A percentile compares a stretch with the other conserved stretches of the same genome.
Evolutionary conservation across 2,888 invertebrate species (phyloP).

Genomic region (Eupelmus urozonus): DNA sequence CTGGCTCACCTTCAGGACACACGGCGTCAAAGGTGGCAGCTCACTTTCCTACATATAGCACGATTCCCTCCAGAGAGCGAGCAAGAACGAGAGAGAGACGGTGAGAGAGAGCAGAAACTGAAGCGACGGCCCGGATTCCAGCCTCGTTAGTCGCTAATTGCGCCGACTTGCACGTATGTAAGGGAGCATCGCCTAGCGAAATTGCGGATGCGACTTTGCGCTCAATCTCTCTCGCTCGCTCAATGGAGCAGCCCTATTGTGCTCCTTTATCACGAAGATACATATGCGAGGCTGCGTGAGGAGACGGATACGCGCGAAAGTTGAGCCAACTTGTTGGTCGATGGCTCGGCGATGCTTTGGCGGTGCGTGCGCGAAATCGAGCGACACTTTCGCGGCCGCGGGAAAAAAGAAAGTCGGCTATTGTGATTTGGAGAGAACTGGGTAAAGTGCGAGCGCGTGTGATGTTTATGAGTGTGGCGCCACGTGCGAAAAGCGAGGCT

Average conservation of each 20-base stretch:
- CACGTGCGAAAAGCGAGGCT: not conserved
- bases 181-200: constrained; percentile 1
- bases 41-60: no score
- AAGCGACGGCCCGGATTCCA: constrained; percentile 37
- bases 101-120: no score
- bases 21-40: constrained; percentile 31
- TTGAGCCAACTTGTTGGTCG: no score
- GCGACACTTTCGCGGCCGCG: no score
- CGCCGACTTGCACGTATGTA: constrained; percentile 33
- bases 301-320: not conserved
- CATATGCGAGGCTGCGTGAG: not conserved
- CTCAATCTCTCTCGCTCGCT: constrained; percentile 24
- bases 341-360: no score
- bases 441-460: not conserved
- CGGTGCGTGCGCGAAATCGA: no score
- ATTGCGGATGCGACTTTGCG: constrained; percentile 54
- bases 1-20: no score
- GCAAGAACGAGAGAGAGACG: not conserved
- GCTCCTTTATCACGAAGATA: not conserved
- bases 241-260: constrained; percentile 29
- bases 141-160: constrained; percentile 58
- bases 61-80: constrained; percentile 8
- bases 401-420: not conserved
- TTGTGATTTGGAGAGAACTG: not conserved
- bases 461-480: not conserved